Evolutionary conservation across 2,113 vertebrate species (phyloP).

Genomic region (Ammodramus savannarum): DNA sequence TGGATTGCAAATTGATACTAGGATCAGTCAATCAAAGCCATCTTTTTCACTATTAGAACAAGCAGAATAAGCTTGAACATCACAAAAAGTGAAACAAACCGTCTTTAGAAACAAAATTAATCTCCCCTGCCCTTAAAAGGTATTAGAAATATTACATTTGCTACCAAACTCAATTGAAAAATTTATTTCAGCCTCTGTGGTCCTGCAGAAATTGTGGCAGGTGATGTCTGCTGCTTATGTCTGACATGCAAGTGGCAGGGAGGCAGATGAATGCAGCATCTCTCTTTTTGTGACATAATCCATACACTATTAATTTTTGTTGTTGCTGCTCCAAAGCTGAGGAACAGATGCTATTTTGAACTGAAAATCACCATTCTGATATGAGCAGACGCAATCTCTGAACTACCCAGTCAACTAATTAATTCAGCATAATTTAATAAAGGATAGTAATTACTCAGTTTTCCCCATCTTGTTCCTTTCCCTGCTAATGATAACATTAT

Average conservation of each 20-base stretch:
- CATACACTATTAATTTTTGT: conserved; percentile 55
- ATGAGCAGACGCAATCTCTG: conserved; percentile 11
- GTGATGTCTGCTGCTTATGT: background rate
- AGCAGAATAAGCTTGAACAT: background rate
- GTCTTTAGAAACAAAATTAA: conserved; percentile 5
- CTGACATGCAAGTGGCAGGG: conserved; percentile 9
- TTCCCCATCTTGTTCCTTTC: background rate
- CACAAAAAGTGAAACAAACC: background rate
- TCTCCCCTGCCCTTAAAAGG: background rate
- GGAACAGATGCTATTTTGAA: conserved; percentile 43
- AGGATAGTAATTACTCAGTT: conserved; percentile 39
- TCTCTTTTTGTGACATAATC: conserved; percentile 44
- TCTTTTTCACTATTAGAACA: background rate
- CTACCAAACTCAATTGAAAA: background rate
- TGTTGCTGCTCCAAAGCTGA: conserved; percentile 35
- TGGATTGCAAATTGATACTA: background rate
- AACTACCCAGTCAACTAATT: conserved; percentile 51
- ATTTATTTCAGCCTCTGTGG: background rate
- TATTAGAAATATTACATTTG: conserved; percentile 9
- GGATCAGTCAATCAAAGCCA: background rate
- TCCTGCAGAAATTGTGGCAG: conserved; percentile 1
- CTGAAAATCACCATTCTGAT: conserved; percentile 27
- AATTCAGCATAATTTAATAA: conserved; percentile 68
- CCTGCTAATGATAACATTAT: conserved; percentile 42
- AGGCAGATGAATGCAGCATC: conserved; percentile 33